Conservation (phyloP, 2,113 vertebrate genomes). For the Menidia beryllina region DNA sequence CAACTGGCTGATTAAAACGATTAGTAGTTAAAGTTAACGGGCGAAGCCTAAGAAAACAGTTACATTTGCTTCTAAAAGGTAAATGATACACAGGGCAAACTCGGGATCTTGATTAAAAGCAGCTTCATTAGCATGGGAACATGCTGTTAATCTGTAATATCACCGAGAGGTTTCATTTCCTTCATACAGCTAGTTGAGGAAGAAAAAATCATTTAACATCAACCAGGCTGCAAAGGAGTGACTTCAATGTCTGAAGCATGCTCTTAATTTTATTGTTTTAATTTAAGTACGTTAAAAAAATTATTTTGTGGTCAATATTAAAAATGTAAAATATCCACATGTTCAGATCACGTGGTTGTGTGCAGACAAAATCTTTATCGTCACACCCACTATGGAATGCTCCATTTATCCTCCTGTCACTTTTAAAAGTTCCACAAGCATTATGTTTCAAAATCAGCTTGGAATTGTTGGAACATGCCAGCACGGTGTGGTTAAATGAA, state of each 20-base stretch:
- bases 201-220: slow-evolving; percentile 5
- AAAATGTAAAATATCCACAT: background rate
- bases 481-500: background rate
- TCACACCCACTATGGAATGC: background rate
- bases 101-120: slow-evolving; percentile 18
- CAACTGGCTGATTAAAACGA: slow-evolving; percentile 31
- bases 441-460: slow-evolving; percentile 13
- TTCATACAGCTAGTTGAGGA: slow-evolving; percentile 35
- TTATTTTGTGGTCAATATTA: slow-evolving; percentile 2
- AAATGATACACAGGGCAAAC: slow-evolving; percentile 16
- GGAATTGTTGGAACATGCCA: slow-evolving; percentile 11
- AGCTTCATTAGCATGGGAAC: slow-evolving; percentile 28
- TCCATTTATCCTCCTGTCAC: background rate
- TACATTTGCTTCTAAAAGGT: slow-evolving; percentile 13
- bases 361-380: background rate
- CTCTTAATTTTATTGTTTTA: background rate
- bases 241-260: background rate
- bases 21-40: slow-evolving; percentile 52
- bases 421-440: slow-evolving; percentile 8
- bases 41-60: slow-evolving; percentile 9
- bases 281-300: background rate
- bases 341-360: background rate
- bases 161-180: slow-evolving; percentile 29
- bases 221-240: slow-evolving; percentile 19
- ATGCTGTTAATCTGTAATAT: slow-evolving; percentile 38